phyloP scores from a whole-genome alignment of 2,797 vertebrate species.

The Falco rusticolus region DNA sequence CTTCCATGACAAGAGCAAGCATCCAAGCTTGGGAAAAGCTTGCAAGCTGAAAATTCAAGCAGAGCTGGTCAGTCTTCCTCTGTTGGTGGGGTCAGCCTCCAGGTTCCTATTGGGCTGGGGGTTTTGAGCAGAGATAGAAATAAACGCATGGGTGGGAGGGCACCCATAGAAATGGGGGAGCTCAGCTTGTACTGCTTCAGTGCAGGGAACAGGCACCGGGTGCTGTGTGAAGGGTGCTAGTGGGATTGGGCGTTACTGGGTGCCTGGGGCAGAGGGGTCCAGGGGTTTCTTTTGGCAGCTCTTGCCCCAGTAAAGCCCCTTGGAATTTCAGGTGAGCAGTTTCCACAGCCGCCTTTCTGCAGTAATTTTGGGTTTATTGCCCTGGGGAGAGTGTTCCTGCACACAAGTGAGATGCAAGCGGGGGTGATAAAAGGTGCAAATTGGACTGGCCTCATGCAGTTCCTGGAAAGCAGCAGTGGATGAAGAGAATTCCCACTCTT shows the following conservation, averaged over 20 bases:
- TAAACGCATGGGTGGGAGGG: not conserved
- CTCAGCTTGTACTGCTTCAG: accelerated
- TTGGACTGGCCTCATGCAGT: constrained; percentile 59
- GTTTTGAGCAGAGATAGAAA: not conserved
- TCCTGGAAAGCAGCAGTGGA: constrained; percentile 43
- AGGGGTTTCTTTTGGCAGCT: not conserved
- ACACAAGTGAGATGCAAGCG: constrained; percentile 9
- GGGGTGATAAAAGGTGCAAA: constrained; percentile 68
- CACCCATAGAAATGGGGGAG: not conserved
- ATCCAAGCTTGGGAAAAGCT: not conserved
- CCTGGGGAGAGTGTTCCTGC: constrained; percentile 23
- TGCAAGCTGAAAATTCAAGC: not conserved
- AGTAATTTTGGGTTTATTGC: constrained; percentile 64
- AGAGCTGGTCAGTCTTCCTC: not conserved
- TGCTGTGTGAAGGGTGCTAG: not conserved
- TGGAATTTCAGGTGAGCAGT: not conserved
- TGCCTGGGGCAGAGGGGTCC: not conserved
- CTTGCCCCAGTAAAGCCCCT: not conserved
- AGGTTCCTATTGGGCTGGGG: accelerated
- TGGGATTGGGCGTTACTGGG: not conserved
- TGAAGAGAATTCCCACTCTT: constrained; percentile 32
- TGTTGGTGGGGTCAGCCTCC: not conserved
- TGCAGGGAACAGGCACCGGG: not conserved
- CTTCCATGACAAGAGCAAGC: not conserved
- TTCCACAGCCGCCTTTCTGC: not conserved